Percentiles rank a stretch among this genome's conserved stretches.
These are phyloP conservation scores for Camponotus vicinus DNA, from an alignment of 1,140 invertebrate genomes.

Conservation along the genomic window DNA sequence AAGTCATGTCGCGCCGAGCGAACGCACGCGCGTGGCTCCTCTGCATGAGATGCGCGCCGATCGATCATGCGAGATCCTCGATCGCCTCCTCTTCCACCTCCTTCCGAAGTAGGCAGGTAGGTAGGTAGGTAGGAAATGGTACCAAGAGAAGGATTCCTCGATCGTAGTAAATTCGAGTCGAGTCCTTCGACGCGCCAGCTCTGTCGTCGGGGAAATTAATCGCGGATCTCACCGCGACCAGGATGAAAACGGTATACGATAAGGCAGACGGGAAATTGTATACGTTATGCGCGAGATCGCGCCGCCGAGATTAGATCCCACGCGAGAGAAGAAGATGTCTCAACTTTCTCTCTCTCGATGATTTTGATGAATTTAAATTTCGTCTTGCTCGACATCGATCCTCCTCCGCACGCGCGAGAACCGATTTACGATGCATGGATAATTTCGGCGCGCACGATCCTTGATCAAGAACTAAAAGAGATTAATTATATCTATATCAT, in stretches of 20 bases:
- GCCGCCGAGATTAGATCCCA: slow-evolving; percentile 40
- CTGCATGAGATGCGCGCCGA: slow-evolving; percentile 46
- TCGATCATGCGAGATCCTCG: slow-evolving; percentile 69
- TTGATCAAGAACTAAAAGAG: neutral
- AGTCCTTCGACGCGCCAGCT: neutral
- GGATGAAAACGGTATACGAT: slow-evolving; percentile 51
- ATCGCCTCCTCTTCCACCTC: no score
- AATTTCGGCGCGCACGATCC: slow-evolving; percentile 22
- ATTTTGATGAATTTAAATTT: slow-evolving; percentile 35
- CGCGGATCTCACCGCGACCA: neutral
- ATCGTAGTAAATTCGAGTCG: neutral
- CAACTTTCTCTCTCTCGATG: neutral
- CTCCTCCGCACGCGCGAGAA: neutral
- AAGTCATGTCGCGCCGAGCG: slow-evolving; percentile 35
- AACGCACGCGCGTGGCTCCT: slow-evolving; percentile 52
- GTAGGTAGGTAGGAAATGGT: neutral
- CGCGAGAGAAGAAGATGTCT: slow-evolving; percentile 24
- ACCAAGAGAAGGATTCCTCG: neutral
- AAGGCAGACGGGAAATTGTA: slow-evolving; percentile 36
- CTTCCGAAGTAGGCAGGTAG: no score
- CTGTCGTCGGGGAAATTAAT: slow-evolving; percentile 53
- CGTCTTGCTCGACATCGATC: neutral
- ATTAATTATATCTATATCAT: slow-evolving; percentile 61
- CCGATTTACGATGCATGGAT: neutral
- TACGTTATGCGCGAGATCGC: slow-evolving; percentile 44